Conservation (phyloP, 30 jellyfish, hydroid and myxozoan species). For the Hydractinia symbiolongicarpus region DNA sequence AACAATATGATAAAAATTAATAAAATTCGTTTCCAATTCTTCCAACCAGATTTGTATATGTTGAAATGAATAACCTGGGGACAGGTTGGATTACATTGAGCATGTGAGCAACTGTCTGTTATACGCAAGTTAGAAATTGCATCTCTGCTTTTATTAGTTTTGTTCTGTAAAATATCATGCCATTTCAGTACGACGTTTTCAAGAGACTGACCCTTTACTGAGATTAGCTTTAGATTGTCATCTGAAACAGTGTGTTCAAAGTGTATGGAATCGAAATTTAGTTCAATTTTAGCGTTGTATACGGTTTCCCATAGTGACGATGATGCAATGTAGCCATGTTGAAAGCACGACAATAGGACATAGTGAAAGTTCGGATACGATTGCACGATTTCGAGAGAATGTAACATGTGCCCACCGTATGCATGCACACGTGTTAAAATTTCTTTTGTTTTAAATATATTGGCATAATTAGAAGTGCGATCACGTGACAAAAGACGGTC, state of each 20-base stretch:
- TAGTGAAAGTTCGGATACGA: constrained; percentile 41
- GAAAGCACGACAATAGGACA: constrained; percentile 68
- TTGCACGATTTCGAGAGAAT: constrained; percentile 37
- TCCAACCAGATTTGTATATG: neutral
- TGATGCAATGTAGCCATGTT: constrained; percentile 66
- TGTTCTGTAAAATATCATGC: constrained; percentile 9
- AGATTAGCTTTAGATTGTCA: constrained; percentile 37
- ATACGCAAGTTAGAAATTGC: neutral
- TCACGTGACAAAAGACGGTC: neutral
- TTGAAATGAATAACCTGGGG: constrained; percentile 13
- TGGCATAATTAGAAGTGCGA: neutral
- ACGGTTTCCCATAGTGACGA: constrained; percentile 70
- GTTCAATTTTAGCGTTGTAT: constrained; percentile 38
- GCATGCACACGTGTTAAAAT: constrained; percentile 54
- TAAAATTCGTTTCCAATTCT: neutral
- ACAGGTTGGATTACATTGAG: constrained; percentile 92
- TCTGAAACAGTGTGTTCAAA: constrained; percentile 54
- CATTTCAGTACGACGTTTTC: constrained; percentile 29
- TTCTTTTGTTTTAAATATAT: constrained; percentile 21
- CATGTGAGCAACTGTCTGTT: constrained; percentile 41
- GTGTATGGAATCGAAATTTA: constrained; percentile 34
- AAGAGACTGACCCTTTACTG: constrained; percentile 45
- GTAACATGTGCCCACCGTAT: constrained; percentile 56
- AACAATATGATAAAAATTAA: constrained; percentile 5
- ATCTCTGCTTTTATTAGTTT: neutral